A percentile compares a stretch with the other conserved stretches of the same genome.
Evolutionary conservation across 1,140 invertebrate genomes (phyloP).

Genomic region (Hyles euphorbiae): DNA sequence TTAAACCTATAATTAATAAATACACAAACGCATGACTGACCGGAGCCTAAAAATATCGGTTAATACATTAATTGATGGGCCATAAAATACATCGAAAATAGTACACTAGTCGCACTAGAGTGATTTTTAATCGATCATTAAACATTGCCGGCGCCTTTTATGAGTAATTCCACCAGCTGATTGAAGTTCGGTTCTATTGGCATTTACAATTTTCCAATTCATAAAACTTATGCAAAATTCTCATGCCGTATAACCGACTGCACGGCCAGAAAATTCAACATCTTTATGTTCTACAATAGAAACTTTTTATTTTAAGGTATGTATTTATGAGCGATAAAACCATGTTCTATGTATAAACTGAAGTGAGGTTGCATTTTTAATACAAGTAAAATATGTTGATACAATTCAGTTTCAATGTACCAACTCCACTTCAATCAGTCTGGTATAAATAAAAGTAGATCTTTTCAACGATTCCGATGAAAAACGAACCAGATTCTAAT

Average conservation of each 20-base stretch:
- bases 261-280: not conserved
- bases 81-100: constrained; percentile 24
- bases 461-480: constrained; percentile 7
- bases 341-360: constrained; percentile 15
- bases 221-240: not conserved
- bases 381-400: not conserved
- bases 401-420: constrained; percentile 4
- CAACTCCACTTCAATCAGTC: not conserved
- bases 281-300: constrained; percentile 1
- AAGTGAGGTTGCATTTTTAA: constrained; percentile 1
- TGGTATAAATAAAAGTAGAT: constrained; percentile 6
- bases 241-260: too few species aligned
- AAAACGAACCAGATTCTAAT: constrained; percentile 7
- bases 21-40: constrained; percentile 11
- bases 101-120: constrained; percentile 27
- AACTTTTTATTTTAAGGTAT: constrained; percentile 18
- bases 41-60: constrained; percentile 15
- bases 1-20: constrained; percentile 9
- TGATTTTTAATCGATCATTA: constrained; percentile 38
- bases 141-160: constrained; percentile 18
- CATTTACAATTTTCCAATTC: too few species aligned
- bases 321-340: constrained; percentile 21
- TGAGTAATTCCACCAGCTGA: constrained; percentile 14
- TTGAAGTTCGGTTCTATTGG: constrained; percentile 8
- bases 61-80: constrained; percentile 28